Base-by-base conservation (phyloP, 2,797 vertebrate species). In the Sphaeramia orbicularis region DNA sequence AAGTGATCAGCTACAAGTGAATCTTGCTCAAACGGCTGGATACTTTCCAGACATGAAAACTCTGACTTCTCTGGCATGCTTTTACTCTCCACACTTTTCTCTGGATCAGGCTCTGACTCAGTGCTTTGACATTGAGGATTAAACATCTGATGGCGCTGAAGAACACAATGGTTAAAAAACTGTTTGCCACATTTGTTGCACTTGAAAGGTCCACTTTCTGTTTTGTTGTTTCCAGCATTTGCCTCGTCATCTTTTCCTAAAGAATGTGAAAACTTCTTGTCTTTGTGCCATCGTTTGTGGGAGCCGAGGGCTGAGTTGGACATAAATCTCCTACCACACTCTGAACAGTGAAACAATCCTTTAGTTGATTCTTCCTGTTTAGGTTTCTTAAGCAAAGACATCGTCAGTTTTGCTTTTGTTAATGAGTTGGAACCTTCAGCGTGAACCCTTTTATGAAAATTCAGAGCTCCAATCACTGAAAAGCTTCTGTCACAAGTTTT, bases 221-320 rank as follows among this genome's bases (percentile, higher is more conserved):
- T 64, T 47, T 83, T 89, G 32, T 61, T 48, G 35, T 53, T 50
- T 2, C n/a, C 41, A 7, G 83, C 79, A 42, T 68, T 76, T 3
- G 68, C 60, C 37, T 86, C 84, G 4, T 81, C 86, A 12, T 85
- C 86, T 71, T 90, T 91, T 12, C 74, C 63, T 1, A 65, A 57
- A 59, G 87, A 55, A 0, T n/a, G 64, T 1, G 86, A 83, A 35
- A 81, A 80, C 43, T 83, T 92, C 75, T 93, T 93, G 12, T 93
- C 91, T 52, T 71, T 87, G 80, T 95, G 94, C 92, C 93, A 94
- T 68, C 93, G 74, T 76, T 72, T 93, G 73, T 95, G 94, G 43
- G 92, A 92, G 30, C 93, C 91, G 0, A 95, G 93, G 2, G 94
- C 93, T 0, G 93, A 87, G 75, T 93, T 94, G 14, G 92, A 86